Base-by-base conservation (phyloP, 2,797 vertebrate species). In the Acanthurus tractus region DNA sequence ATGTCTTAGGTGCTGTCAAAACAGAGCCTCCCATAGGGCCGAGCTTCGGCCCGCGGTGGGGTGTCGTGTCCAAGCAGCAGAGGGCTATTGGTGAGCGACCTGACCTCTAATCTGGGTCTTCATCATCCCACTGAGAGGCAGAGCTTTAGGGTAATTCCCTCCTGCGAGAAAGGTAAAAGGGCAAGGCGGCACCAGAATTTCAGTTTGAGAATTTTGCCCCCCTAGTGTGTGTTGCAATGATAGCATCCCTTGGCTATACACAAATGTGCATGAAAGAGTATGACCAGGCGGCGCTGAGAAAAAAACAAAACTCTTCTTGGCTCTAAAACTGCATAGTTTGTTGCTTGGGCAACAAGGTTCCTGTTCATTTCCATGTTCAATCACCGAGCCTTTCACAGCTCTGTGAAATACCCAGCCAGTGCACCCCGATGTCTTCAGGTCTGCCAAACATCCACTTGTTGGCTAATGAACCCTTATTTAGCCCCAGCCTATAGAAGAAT, bases 81-180 rank as follows among this genome's bases (percentile, higher is more conserved):
- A 87, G 87, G 91, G 76, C 91, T 85, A 84, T 93, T 94, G 88
- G 91, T 75, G 85, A 81, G 86, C 70, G 80, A 71, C 49, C 83
- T 94, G 94, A 95, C 93, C 94, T 88, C 91, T 93, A 91, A 92
- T 94, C 90, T 91, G 88, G 85, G 70, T 84, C 89, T 89, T 94
- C 93, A 86, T 86, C 82, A 74, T 88, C 85, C 84, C 87, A 65
- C 74, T 54, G 48, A 88, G 90, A 89, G 84, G 72, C 74, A 79
- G 62, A 65, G 82, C 84, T 81, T 71, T 72, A 55, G 83, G 46
- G 65, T 84, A 80, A 91, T 87, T 89, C 90, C 71, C 79, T 82
- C 89, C 90, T 73, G 78, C 86, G 81, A 85, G 83, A 84, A 85
- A 88, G 86, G 84, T 81, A 91, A 88, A 88, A 90, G 91, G 90